These are phyloP conservation scores for Vannuccia rotundouncinata DNA, from an alignment of 2,888 invertebrate genomes.

Conservation along the genomic window DNA sequence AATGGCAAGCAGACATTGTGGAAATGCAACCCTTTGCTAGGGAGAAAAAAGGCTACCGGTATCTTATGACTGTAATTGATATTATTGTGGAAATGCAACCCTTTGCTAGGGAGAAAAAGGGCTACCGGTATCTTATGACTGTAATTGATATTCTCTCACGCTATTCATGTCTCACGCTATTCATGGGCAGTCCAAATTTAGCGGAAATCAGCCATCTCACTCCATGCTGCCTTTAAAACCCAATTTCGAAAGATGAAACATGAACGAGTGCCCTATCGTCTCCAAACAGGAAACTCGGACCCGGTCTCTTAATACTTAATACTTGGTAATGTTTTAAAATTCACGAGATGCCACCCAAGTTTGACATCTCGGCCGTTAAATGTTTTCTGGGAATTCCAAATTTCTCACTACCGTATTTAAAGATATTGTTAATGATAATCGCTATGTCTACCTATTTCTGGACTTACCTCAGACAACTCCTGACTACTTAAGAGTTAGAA, in stretches of 20 bases:
- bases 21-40: background rate
- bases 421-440: too few species aligned
- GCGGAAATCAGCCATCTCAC: background rate
- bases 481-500: too few species aligned
- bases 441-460: too few species aligned
- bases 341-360: too few species aligned
- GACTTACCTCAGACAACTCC: too few species aligned
- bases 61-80: background rate
- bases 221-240: background rate
- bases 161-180: background rate
- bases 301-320: too few species aligned
- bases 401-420: too few species aligned
- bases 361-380: too few species aligned
- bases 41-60: background rate
- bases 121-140: background rate
- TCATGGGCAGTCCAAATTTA: background rate
- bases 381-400: too few species aligned
- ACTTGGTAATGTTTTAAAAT: too few species aligned
- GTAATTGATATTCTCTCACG: slow-evolving; percentile 22
- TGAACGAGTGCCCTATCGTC: background rate
- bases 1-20: background rate
- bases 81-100: background rate
- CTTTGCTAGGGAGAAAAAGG: background rate
- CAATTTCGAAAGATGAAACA: background rate
- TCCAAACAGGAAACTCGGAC: too few species aligned